Conservation (phyloP, 2,888 invertebrate genomes). For the Octonoba sinensis region DNA sequence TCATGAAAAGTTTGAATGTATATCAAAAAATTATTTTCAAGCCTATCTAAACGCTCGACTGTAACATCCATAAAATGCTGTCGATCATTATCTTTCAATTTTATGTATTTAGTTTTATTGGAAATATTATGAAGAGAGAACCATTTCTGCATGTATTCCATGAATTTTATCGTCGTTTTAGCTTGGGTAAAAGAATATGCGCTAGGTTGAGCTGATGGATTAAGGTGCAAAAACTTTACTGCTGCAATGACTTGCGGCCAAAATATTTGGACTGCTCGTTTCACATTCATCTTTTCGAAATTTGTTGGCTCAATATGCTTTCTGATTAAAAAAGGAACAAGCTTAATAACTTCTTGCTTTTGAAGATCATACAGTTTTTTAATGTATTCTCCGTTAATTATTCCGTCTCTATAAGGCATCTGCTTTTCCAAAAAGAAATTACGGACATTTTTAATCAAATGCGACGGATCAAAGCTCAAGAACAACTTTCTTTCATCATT, state of each 20-base stretch:
- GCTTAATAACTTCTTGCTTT: neutral
- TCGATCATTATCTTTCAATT: neutral
- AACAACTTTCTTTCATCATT: constrained; percentile 1
- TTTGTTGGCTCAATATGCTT: constrained; percentile 8
- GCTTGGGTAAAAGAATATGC: neutral
- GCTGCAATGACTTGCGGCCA: constrained; percentile 4
- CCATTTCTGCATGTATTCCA: neutral
- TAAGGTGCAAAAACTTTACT: neutral
- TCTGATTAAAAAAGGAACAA: neutral
- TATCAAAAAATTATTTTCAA: neutral
- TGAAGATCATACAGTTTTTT: neutral
- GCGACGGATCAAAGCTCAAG: neutral
- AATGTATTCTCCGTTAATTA: neutral
- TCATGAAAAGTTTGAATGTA: neutral
- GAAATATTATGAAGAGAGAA: neutral
- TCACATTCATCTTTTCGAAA: constrained; percentile 15
- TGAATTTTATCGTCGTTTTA: neutral
- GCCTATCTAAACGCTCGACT: neutral
- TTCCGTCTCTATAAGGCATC: neutral
- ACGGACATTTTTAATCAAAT: neutral
- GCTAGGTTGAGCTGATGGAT: neutral
- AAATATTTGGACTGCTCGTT: neutral
- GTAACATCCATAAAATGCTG: neutral
- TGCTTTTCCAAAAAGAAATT: constrained; percentile 2
- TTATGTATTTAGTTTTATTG: neutral